Percentiles rank a stretch among this genome's conserved stretches.
phyloP scores from a whole-genome alignment of 1,140 invertebrate species.

The Telenomus remus region DNA sequence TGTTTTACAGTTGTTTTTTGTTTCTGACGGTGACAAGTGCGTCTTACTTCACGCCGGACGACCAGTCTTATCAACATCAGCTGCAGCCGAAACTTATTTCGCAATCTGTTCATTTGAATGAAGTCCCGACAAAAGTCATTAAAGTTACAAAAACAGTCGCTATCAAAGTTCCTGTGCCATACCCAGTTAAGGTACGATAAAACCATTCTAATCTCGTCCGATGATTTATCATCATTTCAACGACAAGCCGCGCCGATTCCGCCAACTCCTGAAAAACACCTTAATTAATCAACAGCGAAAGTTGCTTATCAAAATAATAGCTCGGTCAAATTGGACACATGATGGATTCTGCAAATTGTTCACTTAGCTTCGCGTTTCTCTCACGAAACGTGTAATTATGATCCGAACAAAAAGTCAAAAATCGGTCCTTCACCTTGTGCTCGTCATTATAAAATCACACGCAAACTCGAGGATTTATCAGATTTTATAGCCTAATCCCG shows the following conservation, averaged over 20 bases:
- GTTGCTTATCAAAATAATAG: too few relatives aligned
- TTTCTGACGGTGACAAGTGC: constrained; percentile 47
- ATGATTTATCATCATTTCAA: constrained; percentile 35
- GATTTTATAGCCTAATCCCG: constrained; percentile 16
- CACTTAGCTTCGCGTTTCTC: too few relatives aligned
- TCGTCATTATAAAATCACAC: background rate
- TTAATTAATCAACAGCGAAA: background rate
- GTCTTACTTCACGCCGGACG: constrained; percentile 62
- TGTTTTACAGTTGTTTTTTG: constrained; percentile 26
- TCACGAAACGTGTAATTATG: too few relatives aligned
- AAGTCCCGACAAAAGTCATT: constrained; percentile 79
- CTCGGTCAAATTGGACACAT: too few relatives aligned
- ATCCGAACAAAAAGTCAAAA: background rate
- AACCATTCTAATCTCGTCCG: constrained; percentile 30
- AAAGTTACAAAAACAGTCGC: constrained; percentile 80
- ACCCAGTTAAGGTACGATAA: constrained; percentile 77
- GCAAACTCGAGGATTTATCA: constrained; percentile 24
- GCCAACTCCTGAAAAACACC: background rate
- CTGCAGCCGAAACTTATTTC: constrained; percentile 69
- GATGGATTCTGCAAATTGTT: too few relatives aligned
- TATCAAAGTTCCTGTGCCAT: constrained; percentile 79
- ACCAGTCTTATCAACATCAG: constrained; percentile 49
- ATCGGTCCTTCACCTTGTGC: background rate
- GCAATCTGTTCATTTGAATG: constrained; percentile 77
- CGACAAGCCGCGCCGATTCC: background rate